Evolutionary conservation across 2,888 invertebrate genomes (phyloP), one percentile per base, ranked within the genome.

Genomic region (Camponotus fellah): DNA sequence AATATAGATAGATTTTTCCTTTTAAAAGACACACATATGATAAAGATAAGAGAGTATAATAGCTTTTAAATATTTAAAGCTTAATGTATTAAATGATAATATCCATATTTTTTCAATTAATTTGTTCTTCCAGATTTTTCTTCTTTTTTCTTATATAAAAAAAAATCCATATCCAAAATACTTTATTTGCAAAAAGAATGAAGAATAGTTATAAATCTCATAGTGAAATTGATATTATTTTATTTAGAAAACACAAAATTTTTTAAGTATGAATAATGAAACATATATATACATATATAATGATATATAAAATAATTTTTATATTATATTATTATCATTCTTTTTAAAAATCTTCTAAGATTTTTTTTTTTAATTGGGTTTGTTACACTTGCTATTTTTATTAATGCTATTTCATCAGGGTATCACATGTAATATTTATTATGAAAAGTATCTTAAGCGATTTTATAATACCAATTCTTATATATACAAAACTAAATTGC

Each of bases 61-160:
- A 81, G 43, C 9, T 64, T 72, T 72, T 81, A 74, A 64, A 60
- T 71, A 79, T 58, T 79, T 79, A 80, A 80, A 71, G 26, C 53
- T 62, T 64, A 81, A 60, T 49, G 49, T 74, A 62, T 40, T 49
- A 81, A 81, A n/a, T 53, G 64, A 53, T 64, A 34, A 75, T 40
- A 53, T 40, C 49, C 40, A 34, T 5, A 53, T n/a, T 53, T 53
- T 81, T 74, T 40, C 9, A 53, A 0, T 60, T 79, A 69, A 43
- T 68, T 80, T 60, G 40, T 64, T 74, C 75, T 81, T 74, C 53
- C 40, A 81, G 34, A 46, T 64, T 32, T 17, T 58, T 58, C 10
- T 37, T n/a, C 69, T 12, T 26, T 60, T n/a, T 46, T 60, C 69
- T 34, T 69, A 17, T n/a, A 8, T 26, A 43, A 12, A 17, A 66